Conservation (phyloP, 2,888 invertebrate genomes). For the Nemoura dubitans region DNA sequence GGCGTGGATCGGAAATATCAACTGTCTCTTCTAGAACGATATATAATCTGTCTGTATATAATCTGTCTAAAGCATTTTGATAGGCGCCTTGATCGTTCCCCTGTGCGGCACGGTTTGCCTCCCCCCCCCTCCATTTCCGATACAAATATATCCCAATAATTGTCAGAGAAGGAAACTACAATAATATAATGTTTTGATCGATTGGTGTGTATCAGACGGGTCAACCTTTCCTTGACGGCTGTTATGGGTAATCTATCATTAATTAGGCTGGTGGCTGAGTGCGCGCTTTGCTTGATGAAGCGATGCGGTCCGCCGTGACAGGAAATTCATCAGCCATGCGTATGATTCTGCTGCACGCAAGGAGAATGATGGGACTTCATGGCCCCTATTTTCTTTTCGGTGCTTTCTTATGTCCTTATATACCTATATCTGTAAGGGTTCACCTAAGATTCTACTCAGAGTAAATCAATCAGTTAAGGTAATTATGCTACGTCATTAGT, state of each 20-base stretch:
- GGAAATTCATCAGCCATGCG: neutral
- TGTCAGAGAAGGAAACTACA: neutral
- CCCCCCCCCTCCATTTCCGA: neutral
- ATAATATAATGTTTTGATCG: neutral
- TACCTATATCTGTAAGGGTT: neutral
- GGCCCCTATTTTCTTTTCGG: neutral
- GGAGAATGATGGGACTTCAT: constrained; percentile 2
- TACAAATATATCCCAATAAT: neutral
- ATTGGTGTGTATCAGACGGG: neutral
- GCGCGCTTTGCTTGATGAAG: neutral
- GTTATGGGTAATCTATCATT: constrained; percentile 19
- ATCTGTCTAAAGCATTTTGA: no score
- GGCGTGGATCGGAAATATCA: no score
- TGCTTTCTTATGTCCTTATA: neutral
- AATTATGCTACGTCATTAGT: neutral
- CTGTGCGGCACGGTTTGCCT: no score
- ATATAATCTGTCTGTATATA: neutral
- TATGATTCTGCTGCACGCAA: neutral
- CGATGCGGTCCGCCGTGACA: neutral
- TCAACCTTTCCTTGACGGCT: neutral
- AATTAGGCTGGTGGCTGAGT: neutral
- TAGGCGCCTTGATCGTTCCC: neutral
- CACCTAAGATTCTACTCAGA: neutral
- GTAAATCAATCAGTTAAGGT: constrained; percentile 2
- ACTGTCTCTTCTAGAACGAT: neutral